A percentile compares a stretch with the other conserved stretches of the same genome.
Evolutionary conservation across 1,140 invertebrate genomes (phyloP).

Genomic region (Drosophila bocki): DNA sequence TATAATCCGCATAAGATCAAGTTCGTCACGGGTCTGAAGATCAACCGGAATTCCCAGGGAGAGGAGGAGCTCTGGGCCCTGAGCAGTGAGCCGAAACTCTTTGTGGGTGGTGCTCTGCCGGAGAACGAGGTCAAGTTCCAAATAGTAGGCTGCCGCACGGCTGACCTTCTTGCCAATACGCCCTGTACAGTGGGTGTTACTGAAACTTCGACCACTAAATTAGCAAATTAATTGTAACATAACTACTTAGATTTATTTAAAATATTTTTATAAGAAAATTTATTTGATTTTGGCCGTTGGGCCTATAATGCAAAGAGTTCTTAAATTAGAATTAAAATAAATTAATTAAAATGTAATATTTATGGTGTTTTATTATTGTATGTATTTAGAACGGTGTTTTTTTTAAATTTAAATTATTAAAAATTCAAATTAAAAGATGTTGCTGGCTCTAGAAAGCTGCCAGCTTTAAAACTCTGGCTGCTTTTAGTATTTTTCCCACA

Average conservation of each 20-base stretch:
- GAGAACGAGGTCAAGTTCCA: conserved; percentile 89
- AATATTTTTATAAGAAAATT: neutral
- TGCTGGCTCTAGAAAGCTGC: conserved; percentile 5
- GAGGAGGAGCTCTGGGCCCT: conserved; percentile 85
- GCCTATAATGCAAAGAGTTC: neutral
- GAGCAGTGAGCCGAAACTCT: conserved; percentile 88
- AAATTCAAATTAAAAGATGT: neutral
- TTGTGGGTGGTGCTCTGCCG: conserved; percentile 85
- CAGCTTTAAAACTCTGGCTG: neutral
- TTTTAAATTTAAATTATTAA: neutral
- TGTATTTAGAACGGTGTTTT: neutral
- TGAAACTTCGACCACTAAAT: neutral
- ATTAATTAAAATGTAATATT: neutral
- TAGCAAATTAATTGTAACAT: neutral
- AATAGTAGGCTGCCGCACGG: conserved; percentile 85
- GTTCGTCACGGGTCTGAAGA: conserved; percentile 90
- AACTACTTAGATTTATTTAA: neutral
- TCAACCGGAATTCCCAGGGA: conserved; percentile 87
- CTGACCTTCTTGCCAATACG: conserved; percentile 72
- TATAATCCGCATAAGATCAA: conserved; percentile 86
- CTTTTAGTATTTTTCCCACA: neutral
- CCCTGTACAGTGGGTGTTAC: conserved; percentile 63
- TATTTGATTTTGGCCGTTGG: neutral
- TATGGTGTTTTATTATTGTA: neutral
- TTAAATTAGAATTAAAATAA: conserved; percentile 1